Evolutionary conservation across 2,113 vertebrate genomes (phyloP), one percentile per base, ranked within the genome.

Genomic region (Oryzias melastigma): DNA sequence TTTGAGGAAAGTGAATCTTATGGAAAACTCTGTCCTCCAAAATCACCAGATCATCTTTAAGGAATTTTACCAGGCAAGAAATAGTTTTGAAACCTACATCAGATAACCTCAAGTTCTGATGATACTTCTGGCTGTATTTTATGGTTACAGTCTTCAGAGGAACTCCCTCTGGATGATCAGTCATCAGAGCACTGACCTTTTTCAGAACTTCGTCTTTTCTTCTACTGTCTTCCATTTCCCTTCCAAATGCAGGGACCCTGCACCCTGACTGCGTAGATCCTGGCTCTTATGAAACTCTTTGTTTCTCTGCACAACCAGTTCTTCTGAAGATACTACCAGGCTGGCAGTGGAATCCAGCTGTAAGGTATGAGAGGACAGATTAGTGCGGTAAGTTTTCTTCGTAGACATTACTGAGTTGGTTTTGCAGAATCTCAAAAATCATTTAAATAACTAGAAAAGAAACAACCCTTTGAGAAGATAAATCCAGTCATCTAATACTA

Each of bases 51-150:
- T 89, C 77, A 1, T 52, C 27, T 3, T 59, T 51, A 45, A 90
- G 58, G 18, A 80, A 83, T n/a, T 44, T 60, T 15, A 91, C 25
- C 4, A 90, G 73, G 4, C 1, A 10, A 7, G 53, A 14, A 12
- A 88, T 13, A 0, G 77, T 80, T 25, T n/a, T 25, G 46, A 88
- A 90, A 14, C 89, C 91, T 19, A 87, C 16, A 16, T 65, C 40
- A 22, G 53, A 52, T 3, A 82, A 0, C 2, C 14, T 18, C 52
- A 92, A 18, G 7, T 88, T 78, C 0, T 50, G 0, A 12, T 20
- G 19, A 65, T 90, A 89, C 52, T 14, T 69, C 71, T 82, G 52
- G 16, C 14, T 77, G 63, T 82, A 92, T 18, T 15, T 12, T 1
- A 7, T 19, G 7, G 69, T 0, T 27, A 92, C 7, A 24, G 16